These are phyloP conservation scores for Steinernema khuongi DNA, from an alignment of 1,140 invertebrate genomes.

Conservation along the genomic window DNA sequence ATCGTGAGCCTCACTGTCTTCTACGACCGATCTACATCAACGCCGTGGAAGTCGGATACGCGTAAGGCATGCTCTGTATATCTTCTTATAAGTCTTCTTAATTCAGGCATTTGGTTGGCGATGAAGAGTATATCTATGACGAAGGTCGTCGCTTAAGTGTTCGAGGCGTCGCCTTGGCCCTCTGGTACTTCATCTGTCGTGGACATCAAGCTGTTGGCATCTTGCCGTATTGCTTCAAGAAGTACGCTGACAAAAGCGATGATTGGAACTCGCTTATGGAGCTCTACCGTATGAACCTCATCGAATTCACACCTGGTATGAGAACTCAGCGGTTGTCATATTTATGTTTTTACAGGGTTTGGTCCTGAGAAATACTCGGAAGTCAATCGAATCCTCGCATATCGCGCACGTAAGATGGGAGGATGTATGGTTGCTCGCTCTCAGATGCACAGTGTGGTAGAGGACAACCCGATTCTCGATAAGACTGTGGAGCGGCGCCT, in stretches of 20 bases:
- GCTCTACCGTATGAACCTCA: constrained; percentile 36
- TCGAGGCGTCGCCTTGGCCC: constrained; percentile 30
- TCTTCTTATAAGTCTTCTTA: neutral
- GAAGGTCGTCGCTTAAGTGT: constrained; percentile 28
- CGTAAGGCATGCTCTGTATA: neutral
- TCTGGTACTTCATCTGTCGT: constrained; percentile 35
- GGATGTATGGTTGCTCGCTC: constrained; percentile 34
- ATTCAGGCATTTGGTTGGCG: neutral
- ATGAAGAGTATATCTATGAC: constrained; percentile 2
- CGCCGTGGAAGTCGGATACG: constrained; percentile 37
- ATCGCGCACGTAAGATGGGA: constrained; percentile 23
- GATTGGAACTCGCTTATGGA: constrained; percentile 29
- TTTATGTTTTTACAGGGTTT: constrained; percentile 15
- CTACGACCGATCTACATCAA: constrained; percentile 33
- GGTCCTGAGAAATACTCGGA: constrained; percentile 35
- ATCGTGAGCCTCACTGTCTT: constrained; percentile 9
- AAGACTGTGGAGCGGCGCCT: constrained; percentile 31
- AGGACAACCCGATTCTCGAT: constrained; percentile 24
- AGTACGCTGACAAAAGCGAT: constrained; percentile 31
- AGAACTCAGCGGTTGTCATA: neutral
- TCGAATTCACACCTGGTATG: constrained; percentile 33
- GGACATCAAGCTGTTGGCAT: constrained; percentile 34
- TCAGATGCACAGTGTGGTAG: constrained; percentile 35
- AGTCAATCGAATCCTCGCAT: constrained; percentile 35
- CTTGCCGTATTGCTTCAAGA: constrained; percentile 37